phyloP scores from a whole-genome alignment of 2,113 vertebrate species.

The Thalassoma bifasciatum region DNA sequence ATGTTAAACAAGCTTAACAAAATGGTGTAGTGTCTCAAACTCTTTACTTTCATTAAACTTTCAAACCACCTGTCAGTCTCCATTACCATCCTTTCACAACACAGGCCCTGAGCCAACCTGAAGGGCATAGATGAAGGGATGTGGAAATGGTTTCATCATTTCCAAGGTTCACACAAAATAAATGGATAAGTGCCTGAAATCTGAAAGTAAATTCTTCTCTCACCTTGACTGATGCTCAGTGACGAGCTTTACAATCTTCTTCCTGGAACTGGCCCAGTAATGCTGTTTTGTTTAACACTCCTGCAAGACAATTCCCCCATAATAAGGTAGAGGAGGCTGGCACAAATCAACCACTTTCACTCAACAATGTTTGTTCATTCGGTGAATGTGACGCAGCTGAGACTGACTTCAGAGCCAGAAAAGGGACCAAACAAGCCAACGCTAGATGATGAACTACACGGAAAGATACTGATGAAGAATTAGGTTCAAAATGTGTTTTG shows the following conservation, averaged over 20 bases:
- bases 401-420: conserved; percentile 23
- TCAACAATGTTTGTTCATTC: conserved; percentile 38
- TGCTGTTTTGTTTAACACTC: conserved; percentile 23
- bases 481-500: no score
- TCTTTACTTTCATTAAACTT: background rate
- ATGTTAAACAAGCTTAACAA: no score
- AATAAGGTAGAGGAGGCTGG: conserved; percentile 29
- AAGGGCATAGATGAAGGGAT: conserved; percentile 31
- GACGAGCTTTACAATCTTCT: conserved; percentile 22
- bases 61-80: conserved; percentile 13
- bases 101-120: conserved; percentile 9
- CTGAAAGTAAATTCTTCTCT: conserved; percentile 33
- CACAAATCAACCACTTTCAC: conserved; percentile 39
- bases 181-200: conserved; percentile 33
- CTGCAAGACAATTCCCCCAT: conserved; percentile 15
- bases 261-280: conserved; percentile 21
- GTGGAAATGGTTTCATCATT: conserved; percentile 10
- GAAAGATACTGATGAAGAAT: no score
- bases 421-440: background rate
- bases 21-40: background rate
- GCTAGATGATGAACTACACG: background rate
- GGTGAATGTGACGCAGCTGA: conserved; percentile 19
- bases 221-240: conserved; percentile 16
- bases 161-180: background rate
- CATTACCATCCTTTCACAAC: conserved; percentile 17